Conservation (phyloP, 2,113 vertebrate genomes). For the Gulo gulo region DNA sequence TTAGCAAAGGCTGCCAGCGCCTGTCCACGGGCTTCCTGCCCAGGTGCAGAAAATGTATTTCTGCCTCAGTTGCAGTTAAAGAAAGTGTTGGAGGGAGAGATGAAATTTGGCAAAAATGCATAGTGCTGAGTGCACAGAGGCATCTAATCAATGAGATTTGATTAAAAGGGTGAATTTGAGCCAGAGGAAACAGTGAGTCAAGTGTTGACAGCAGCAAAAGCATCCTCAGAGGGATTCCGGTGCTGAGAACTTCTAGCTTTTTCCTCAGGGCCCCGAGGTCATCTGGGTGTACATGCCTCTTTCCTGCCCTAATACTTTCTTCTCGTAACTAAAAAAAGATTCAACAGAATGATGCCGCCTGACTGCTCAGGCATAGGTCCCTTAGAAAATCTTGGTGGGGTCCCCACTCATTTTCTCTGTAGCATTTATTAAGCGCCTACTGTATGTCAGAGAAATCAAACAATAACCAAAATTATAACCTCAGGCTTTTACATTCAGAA, state of each 20-base stretch:
- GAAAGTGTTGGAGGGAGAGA: not conserved
- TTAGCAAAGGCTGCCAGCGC: not conserved
- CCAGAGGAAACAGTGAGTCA: not conserved
- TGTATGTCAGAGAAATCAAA: not conserved
- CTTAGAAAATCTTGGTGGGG: not conserved
- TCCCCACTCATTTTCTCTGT: not conserved
- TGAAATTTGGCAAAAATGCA: slow-evolving; percentile 5
- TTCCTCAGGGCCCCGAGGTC: not conserved
- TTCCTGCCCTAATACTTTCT: not conserved
- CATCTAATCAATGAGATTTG: slow-evolving; percentile 21
- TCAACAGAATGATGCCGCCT: not conserved
- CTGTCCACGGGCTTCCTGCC: not conserved
- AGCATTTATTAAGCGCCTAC: not conserved
- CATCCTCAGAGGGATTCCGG: not conserved
- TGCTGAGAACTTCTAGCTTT: not conserved
- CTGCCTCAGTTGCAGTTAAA: not conserved
- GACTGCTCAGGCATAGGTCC: not conserved
- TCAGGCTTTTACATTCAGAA: not conserved
- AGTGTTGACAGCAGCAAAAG: slow-evolving; percentile 21
- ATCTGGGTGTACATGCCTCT: rapidly evolving
- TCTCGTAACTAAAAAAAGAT: not conserved
- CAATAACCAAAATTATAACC: not conserved
- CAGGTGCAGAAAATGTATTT: not conserved
- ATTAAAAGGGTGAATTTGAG: slow-evolving; percentile 32
- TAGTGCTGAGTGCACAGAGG: not conserved